These are phyloP conservation scores for Electrophaes corylata DNA, from an alignment of 2,888 invertebrate genomes.

Conservation along the genomic window DNA sequence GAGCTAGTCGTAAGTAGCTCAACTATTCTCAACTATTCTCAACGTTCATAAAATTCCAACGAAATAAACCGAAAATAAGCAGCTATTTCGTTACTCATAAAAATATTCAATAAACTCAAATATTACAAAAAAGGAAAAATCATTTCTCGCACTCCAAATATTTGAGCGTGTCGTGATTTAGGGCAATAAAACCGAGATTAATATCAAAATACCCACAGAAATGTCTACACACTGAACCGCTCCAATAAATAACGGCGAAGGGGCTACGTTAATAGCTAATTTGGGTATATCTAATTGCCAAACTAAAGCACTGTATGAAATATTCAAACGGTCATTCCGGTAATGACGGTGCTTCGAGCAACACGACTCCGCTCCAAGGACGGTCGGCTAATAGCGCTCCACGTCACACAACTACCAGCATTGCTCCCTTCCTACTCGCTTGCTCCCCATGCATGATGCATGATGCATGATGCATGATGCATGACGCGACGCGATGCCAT, in stretches of 20 bases:
- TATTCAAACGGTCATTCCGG: conserved; percentile 39
- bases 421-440: neutral
- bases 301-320: conserved; percentile 42
- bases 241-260: conserved; percentile 37
- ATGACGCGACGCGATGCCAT: conserved; percentile 1
- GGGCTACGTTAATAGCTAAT: conserved; percentile 40
- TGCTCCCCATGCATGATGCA: too few species aligned
- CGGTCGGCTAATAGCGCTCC: conserved; percentile 23
- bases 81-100: neutral
- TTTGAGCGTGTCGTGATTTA: conserved; percentile 34
- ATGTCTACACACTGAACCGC: conserved; percentile 33
- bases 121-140: conserved; percentile 17
- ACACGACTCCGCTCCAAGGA: conserved; percentile 21
- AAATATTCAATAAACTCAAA: conserved; percentile 11
- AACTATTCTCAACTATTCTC: too few species aligned
- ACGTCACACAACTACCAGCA: conserved; percentile 21
- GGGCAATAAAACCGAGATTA: conserved; percentile 41
- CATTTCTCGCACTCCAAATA: conserved; percentile 23
- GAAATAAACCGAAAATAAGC: neutral
- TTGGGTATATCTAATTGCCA: conserved; percentile 42
- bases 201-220: conserved; percentile 42
- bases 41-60: neutral
- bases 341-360: conserved; percentile 31
- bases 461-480: too few species aligned
- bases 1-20: neutral